phyloP scores from a whole-genome alignment of 2,797 vertebrate species.

The Galaxias olidus region DNA sequence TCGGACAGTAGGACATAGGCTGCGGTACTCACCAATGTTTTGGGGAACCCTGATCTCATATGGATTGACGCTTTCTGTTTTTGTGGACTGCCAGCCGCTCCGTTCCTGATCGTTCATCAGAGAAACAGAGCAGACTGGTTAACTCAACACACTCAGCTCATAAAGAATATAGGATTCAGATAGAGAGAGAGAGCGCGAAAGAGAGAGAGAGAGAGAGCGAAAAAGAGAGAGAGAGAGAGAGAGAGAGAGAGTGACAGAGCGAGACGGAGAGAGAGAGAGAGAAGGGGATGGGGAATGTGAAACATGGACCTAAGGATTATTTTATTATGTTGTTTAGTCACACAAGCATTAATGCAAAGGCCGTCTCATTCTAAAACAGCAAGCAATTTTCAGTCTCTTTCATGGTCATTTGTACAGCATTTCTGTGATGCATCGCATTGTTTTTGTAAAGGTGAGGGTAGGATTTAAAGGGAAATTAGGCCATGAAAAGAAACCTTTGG shows the following conservation, averaged over 20 bases:
- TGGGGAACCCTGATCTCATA: slow-evolving; percentile 48
- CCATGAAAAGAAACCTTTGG: background rate
- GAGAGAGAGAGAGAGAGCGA: slow-evolving; percentile 6
- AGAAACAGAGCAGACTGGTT: slow-evolving; percentile 14
- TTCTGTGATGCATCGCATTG: background rate
- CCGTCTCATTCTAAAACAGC: slow-evolving; percentile 3
- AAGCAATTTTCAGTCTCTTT: slow-evolving; percentile 19
- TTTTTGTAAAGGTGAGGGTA: background rate
- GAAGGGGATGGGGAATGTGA: no score
- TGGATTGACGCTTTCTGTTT: slow-evolving; percentile 40
- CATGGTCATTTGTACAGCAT: slow-evolving; percentile 7
- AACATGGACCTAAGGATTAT: slow-evolving; percentile 7
- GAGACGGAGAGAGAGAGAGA: slow-evolving; percentile 6
- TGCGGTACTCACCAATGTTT: slow-evolving; percentile 45
- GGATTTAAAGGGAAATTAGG: background rate
- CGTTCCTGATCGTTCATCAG: slow-evolving; percentile 10
- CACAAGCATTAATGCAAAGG: slow-evolving; percentile 9
- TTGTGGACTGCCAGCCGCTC: background rate
- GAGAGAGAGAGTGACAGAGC: slow-evolving; percentile 4
- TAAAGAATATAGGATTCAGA: slow-evolving; percentile 5
- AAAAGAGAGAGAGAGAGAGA: slow-evolving; percentile 6
- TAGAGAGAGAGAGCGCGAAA: no score
- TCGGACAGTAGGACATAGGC: background rate
- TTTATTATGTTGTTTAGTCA: slow-evolving; percentile 8
- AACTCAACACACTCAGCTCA: background rate